Base-by-base conservation (phyloP, 2,113 vertebrate genomes). In the Heloderma charlesbogerti region DNA sequence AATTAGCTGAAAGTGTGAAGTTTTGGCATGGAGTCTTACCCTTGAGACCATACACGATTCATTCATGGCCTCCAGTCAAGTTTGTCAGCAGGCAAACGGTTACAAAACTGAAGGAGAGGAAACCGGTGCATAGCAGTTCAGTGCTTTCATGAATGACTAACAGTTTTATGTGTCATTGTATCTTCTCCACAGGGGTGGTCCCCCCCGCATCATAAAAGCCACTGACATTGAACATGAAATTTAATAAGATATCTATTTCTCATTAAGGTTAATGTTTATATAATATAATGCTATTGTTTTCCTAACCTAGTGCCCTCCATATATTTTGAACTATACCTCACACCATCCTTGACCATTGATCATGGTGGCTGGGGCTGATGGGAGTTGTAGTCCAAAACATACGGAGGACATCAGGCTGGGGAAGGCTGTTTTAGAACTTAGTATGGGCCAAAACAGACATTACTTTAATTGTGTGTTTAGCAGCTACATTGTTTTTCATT, bases 1-100 rank as follows among this genome's bases (percentile, higher is more conserved):
- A 95, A 95, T 96, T 96, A 95, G 94, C 95, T 94, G 96, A 95
- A 93, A 95, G 95, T 66, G 45, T 95, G 92, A 96, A 92, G 92
- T 89, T 96, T 94, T 96, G 96, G 96, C 96, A 94, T 66, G n/a
- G 86, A 92, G 92, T 94, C 89, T 77, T 72, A 91, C 94, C 95
- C 94, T 95, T 94, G 92, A 96, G 95, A 94, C 94, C 81, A 92
- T 90, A 89, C 94, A 91, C 93, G 92, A 92, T 96, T 96, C 91
- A 27, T 94, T 94, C 95, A 95, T 96, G 96, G 95, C 96, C 95
- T 92, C 95, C 92, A 92, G 94, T 94, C 95, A 96, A 94, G 88
- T 95, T 96, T 95, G 95, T 45, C 92, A 95, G 93, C 92, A 94
- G 0, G 90, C 93, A 94, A 89, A 86, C 90, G 91, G 94, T 95